phyloP scores from a whole-genome alignment of 2,797 vertebrate species.

The Peromyscus nudipes region DNA sequence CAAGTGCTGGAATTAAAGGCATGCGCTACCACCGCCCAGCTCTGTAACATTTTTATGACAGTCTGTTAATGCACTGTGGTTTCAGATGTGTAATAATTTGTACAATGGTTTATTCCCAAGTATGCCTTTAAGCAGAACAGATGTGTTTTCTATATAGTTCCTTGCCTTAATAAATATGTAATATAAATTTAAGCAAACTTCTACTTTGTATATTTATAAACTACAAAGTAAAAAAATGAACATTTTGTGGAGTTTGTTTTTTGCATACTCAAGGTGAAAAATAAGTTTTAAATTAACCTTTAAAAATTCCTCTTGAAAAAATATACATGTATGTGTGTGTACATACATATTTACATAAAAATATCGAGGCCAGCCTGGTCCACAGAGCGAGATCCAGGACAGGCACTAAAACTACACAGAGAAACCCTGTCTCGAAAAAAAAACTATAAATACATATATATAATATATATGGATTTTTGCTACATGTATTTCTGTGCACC shows the following conservation, averaged over 20 bases:
- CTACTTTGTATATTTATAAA: conserved; percentile 99
- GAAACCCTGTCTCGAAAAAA: no score
- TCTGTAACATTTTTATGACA: conserved; percentile 91
- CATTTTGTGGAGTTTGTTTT: conserved; percentile 92
- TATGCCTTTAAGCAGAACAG: conserved; percentile 97
- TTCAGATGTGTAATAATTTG: conserved; percentile 99
- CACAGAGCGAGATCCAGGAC: no score
- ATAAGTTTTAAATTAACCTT: conserved; percentile 93
- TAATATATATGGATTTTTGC: background rate
- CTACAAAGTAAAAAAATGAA: conserved; percentile 89
- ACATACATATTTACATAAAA: no score
- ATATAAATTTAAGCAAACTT: conserved; percentile 97
- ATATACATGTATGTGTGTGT: no score
- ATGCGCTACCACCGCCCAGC: no score
- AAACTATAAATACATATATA: no score
- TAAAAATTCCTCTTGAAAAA: conserved; percentile 90
- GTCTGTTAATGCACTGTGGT: conserved; percentile 98
- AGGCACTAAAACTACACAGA: no score
- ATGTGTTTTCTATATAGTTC: conserved; percentile 95
- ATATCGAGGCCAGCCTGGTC: no score
- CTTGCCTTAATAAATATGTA: conserved; percentile 97
- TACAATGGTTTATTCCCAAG: conserved; percentile 94
- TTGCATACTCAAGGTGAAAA: conserved; percentile 91
- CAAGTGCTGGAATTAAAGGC: no score
- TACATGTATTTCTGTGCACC: background rate